Base-by-base conservation (phyloP, 1,140 invertebrate genomes). In the Drosophila baimaii region DNA sequence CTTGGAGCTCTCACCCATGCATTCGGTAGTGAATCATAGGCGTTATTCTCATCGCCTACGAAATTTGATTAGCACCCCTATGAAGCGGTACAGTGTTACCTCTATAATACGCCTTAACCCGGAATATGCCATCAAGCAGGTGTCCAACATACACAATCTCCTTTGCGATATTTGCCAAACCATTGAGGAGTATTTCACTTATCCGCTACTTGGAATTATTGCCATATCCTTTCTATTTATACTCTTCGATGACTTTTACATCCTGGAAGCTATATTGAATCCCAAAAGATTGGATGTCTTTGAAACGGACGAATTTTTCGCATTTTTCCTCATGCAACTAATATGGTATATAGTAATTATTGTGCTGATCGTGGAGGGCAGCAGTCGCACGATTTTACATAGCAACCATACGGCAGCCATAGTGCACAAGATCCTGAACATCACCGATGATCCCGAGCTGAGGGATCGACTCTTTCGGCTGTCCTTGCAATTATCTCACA, bases 101-200 rank as follows among this genome's bases (percentile, higher is more conserved):
- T 91, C 90, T 1, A 74, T 91, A 7, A 90, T 91, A 52, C 88
- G 88, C 23, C 79, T 86, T n/a, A 91, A 90, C 58, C 90, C 90
- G 0, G 77, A 90, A 15, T 81, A 71, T 7, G 79, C 90, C 37
- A 78, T 92, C 4, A 90, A 90, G 31, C 81, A 91, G 62, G 86
- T 91, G 27, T 81, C 90, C 9, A 90, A 92, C 31, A 89, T 92
- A 25, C 91, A 92, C 51, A 91, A 92, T 62, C 57, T 92, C 2
- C 69, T 92, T 1, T 92, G 91, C 35, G 91, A 92, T 46, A 91
- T 91, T 37, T 92, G 91, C 33, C 73, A 83, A 15, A 90, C 84
- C 8, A 91, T 91, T 21, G 91, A 92, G 47, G 91, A 92, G 25
- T 92, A 92, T 12, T 92, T 92, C 9, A 90, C 88, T 0, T 92